A percentile compares a stretch with the other conserved stretches of the same genome.
Evolutionary conservation across 2,113 vertebrate genomes (phyloP).

Genomic region (Bos javanicus): DNA sequence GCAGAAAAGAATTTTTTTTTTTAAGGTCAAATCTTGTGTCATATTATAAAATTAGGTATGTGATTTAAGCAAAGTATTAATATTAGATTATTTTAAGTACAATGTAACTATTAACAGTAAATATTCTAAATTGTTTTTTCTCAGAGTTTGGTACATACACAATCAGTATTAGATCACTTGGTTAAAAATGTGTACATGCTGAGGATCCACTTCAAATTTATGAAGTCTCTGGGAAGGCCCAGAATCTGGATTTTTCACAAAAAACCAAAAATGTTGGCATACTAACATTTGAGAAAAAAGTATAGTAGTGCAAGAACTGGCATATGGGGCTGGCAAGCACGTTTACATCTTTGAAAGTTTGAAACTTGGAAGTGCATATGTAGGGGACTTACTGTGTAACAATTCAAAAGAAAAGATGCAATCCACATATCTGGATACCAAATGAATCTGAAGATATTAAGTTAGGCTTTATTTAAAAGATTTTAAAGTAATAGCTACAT

Average conservation of each 20-base stretch:
- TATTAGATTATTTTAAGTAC: not conserved
- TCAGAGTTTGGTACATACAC: not conserved
- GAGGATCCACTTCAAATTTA: not conserved
- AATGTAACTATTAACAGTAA: not conserved
- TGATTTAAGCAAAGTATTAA: not conserved
- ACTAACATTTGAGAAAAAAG: not conserved
- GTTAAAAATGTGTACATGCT: not conserved
- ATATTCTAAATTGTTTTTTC: not conserved
- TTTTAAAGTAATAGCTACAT: no score
- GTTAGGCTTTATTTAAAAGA: no score
- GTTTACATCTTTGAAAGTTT: no score
- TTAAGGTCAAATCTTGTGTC: not conserved
- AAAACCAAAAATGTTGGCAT: not conserved
- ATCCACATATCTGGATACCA: no score
- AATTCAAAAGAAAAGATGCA: no score
- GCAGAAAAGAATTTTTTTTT: not conserved
- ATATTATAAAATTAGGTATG: not conserved
- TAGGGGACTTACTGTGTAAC: no score
- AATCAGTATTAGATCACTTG: not conserved
- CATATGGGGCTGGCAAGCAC: no score
- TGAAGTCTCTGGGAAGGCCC: not conserved
- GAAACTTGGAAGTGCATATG: no score
- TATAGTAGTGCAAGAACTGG: no score
- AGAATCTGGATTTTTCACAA: not conserved
- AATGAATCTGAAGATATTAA: no score